A percentile compares a stretch with the other conserved stretches of the same genome.
phyloP scores from a whole-genome alignment of 2,888 invertebrate genomes.

The Cantharis lateralis region DNA sequence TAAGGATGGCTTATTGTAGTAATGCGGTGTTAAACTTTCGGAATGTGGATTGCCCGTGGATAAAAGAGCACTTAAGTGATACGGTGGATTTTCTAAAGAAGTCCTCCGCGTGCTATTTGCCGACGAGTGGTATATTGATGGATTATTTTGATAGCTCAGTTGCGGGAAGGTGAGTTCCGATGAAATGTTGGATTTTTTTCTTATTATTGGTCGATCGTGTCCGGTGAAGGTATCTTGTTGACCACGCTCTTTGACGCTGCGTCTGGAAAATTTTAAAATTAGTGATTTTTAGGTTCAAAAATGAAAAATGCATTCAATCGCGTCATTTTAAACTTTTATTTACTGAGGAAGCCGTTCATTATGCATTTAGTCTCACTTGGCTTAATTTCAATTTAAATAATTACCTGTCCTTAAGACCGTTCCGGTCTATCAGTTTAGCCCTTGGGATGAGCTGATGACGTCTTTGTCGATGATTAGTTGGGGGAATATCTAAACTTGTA shows the following conservation, averaged over 20 bases:
- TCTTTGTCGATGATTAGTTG: constrained; percentile 63
- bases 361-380: background rate
- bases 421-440: constrained; percentile 77
- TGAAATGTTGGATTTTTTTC: constrained; percentile 35
- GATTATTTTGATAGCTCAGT: constrained; percentile 27
- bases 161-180: constrained; percentile 41
- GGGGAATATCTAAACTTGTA: constrained; percentile 69
- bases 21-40: constrained; percentile 64
- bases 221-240: constrained; percentile 42
- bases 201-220: constrained; percentile 32
- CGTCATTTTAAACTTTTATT: background rate
- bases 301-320: background rate
- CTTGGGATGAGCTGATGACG: constrained; percentile 80
- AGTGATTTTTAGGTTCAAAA: background rate
- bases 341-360: background rate
- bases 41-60: constrained; percentile 54
- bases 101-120: background rate
- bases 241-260: constrained; percentile 39
- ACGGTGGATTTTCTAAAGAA: constrained; percentile 8
- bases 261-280: constrained; percentile 36
- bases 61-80: constrained; percentile 5
- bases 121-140: constrained; percentile 17
- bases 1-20: constrained; percentile 62
- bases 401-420: constrained; percentile 76
- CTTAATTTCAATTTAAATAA: constrained; percentile 10